Percentiles rank a stretch among this genome's conserved stretches.
These are phyloP conservation scores for Sycophila texana DNA, from an alignment of 2,888 invertebrate genomes.

Conservation along the genomic window DNA sequence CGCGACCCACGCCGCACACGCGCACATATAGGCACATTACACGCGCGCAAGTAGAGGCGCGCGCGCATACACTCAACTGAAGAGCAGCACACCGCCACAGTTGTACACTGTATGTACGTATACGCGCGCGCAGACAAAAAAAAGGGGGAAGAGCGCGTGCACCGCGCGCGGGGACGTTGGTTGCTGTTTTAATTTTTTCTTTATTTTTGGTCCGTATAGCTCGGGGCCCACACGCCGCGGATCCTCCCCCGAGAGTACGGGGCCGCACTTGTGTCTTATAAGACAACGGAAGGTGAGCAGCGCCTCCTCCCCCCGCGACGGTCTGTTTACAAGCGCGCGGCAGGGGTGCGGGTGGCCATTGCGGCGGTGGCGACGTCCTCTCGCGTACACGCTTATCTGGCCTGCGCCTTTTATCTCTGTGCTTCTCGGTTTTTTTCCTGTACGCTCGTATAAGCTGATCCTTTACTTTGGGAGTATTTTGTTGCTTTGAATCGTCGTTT, in stretches of 20 bases:
- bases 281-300: not conserved
- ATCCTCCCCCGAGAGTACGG: not conserved
- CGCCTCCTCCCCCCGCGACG: conserved; percentile 8
- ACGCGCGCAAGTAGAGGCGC: not conserved
- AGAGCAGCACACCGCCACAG: not conserved
- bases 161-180: not conserved
- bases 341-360: not conserved
- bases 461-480: too few relatives aligned
- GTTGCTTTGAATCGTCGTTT: too few relatives aligned
- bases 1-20: not conserved
- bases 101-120: not conserved
- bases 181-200: not conserved
- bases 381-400: not conserved
- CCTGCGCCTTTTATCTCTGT: not conserved
- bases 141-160: not conserved
- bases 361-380: not conserved
- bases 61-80: not conserved
- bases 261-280: too few relatives aligned
- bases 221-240: not conserved
- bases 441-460: too few relatives aligned
- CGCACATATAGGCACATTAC: too few relatives aligned
- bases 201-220: too few relatives aligned
- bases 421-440: not conserved
- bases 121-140: not conserved
- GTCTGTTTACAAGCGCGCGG: not conserved